Evolutionary conservation across 2,113 vertebrate species (phyloP).

Genomic region (Dicentrarchus labrax): DNA sequence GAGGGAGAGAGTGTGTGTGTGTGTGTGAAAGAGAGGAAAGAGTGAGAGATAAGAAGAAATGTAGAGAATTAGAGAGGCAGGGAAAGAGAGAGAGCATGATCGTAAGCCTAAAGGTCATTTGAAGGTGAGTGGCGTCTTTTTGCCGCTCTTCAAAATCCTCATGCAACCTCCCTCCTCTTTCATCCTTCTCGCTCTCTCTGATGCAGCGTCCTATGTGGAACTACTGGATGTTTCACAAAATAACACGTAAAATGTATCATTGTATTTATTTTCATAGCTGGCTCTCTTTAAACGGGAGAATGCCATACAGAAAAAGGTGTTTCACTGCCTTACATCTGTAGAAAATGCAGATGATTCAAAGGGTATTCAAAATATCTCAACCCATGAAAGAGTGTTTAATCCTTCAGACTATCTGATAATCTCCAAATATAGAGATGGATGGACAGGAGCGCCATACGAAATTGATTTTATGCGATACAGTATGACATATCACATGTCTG

Average conservation of each 20-base stretch:
- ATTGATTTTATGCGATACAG: background rate
- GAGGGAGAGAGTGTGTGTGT: slow-evolving; percentile 16
- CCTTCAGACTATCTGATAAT: background rate
- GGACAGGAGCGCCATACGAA: background rate
- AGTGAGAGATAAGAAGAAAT: slow-evolving; percentile 53
- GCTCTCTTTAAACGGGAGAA: background rate
- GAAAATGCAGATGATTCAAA: background rate
- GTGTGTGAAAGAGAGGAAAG: slow-evolving; percentile 36
- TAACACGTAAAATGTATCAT: background rate
- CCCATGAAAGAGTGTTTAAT: background rate
- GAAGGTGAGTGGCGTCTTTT: slow-evolving; percentile 73
- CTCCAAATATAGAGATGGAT: background rate
- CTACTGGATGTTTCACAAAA: background rate
- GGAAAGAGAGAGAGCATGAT: slow-evolving; percentile 37
- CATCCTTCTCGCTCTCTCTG: slow-evolving; percentile 8
- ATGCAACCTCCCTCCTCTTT: slow-evolving; percentile 14
- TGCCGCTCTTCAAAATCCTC: slow-evolving; percentile 24
- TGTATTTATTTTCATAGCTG: background rate
- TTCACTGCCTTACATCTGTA: background rate
- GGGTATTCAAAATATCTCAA: no score
- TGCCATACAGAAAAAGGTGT: background rate
- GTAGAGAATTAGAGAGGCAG: slow-evolving; percentile 44
- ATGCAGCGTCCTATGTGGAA: background rate
- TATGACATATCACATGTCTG: background rate
- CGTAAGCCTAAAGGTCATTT: slow-evolving; percentile 77